Evolutionary conservation across 2,113 vertebrate species (phyloP), one percentile per base, ranked within the genome.

Genomic region (Perca schrenkii): DNA sequence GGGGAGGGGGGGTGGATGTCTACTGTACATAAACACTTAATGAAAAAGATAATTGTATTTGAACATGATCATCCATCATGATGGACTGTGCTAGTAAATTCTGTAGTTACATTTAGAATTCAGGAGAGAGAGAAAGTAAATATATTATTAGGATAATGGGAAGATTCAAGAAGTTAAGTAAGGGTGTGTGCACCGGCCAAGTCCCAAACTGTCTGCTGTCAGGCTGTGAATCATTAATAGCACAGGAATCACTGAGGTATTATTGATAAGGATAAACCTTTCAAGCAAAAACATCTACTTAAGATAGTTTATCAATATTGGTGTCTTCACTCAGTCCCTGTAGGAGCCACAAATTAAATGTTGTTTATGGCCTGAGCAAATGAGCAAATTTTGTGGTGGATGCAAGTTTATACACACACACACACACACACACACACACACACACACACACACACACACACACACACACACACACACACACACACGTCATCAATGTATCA

Each of bases 161-260:
- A 60, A 16, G 40, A 63, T 14, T 22, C n/a, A 78, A 54, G 66
- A 5, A 3, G 21, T 46, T 25, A 34, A 8, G 50, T 15, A 19
- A 40, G 4, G 5, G 21, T 31, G 49, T 1, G 7, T 72, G 34
- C 56, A 73, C n/a, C 17, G 43, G 40, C 60, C 36, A 16, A 36
- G 61, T 57, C 49, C 46, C 34, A 73, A 77, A 53, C 4, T 47
- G 47, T 46, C 14, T 40, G 8, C 56, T 63, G 22, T 57, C 19
- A 57, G 56, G 6, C 74, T 57, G 40, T 36, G 60, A 75, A 77
- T 75, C 6, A 64, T 40, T 67, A 68, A 15, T 4, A n/a, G 63
- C 62, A 77, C 56, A 46, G 0, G 12, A 53, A 15, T 53, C 67
- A 77, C 52, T 54, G 72, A 75, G 12, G 65, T 7, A 8, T 70